Base-by-base conservation (phyloP, 2,113 vertebrate genomes). In the Haemorhous mexicanus region DNA sequence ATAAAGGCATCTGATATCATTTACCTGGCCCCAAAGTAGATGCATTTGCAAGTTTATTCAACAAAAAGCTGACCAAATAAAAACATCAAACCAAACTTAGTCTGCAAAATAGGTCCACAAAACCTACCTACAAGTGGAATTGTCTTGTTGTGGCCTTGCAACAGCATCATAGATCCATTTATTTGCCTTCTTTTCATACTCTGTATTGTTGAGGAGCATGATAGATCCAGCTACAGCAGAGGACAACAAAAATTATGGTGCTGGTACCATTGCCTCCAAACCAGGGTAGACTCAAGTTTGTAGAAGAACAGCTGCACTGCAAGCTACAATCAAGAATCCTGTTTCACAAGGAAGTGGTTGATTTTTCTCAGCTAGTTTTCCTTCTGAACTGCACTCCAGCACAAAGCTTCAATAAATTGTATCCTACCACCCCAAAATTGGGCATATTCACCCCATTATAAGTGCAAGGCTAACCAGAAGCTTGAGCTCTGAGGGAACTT, bases 1-100 rank as follows among this genome's bases (percentile, higher is more conserved):
- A 49, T 46, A 93, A 92, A 92, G 75, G 73, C 78, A 96, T 75
- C 89, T n/a, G 73, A 44, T 83, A 90, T 4, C 89, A 18, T 35
- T 3, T 81, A 69, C 84, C 78, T 49, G 64, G 39, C 78, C 78
- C 50, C 81, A 81, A 3, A 4, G 1, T 0, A 27, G 73, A 64
- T 30, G 47, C 44, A 55, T 46, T 41, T 56, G 11, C 39, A 73
- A 73, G 49, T 59, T 94, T 73, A 63, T 33, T 50, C 8, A 4
- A 13, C 20, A 43, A 95, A 92, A 93, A 41, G 17, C n/a, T 30
- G 63, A 61, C n/a, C 46, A 84, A 77, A 94, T 44, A 26, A 64
- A 81, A 94, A 35, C 18, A 59, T 16, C 73, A 66, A 44, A 52
- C 27, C 32, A 43, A 67, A 72, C 32, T 20, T 41, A 27, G 32